These are phyloP conservation scores for Percopsis omiscomaycus DNA, from an alignment of 2,797 vertebrate genomes.

Conservation along the genomic window DNA sequence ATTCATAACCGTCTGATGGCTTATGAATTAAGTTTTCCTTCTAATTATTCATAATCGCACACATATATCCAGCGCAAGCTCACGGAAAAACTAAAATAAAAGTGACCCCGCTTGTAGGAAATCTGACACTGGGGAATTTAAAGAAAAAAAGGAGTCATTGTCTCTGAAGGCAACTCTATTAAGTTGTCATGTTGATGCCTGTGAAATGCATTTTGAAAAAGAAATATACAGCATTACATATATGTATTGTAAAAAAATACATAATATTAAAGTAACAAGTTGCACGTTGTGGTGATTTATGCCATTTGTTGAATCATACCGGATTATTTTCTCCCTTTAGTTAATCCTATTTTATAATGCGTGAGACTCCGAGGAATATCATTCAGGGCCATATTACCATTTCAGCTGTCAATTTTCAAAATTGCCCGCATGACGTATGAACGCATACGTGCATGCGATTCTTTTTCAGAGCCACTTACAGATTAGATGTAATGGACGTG, in stretches of 20 bases:
- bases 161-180: background rate
- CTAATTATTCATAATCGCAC: slow-evolving; percentile 87
- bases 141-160: background rate
- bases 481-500: slow-evolving; percentile 81
- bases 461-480: slow-evolving; percentile 62
- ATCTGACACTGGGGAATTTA: slow-evolving; percentile 5
- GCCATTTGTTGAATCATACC: slow-evolving; percentile 8
- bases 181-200: background rate
- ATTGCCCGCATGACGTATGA: slow-evolving; percentile 69
- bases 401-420: slow-evolving; percentile 65
- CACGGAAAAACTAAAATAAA: slow-evolving; percentile 31
- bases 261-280: background rate
- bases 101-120: slow-evolving; percentile 26
- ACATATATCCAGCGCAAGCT: slow-evolving; percentile 54
- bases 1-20: slow-evolving; percentile 86
- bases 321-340: slow-evolving; percentile 16
- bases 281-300: background rate
- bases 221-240: background rate
- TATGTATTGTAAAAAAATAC: too few relatives aligned
- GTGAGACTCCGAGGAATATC: slow-evolving; percentile 40
- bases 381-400: slow-evolving; percentile 54
- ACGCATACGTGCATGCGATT: slow-evolving; percentile 54
- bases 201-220: background rate
- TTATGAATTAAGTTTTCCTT: slow-evolving; percentile 81
- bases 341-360: slow-evolving; percentile 38